Percentiles rank a stretch among this genome's conserved stretches.
Evolutionary conservation across 2,113 vertebrate genomes (phyloP).

Genomic region (Albula glossodonta): DNA sequence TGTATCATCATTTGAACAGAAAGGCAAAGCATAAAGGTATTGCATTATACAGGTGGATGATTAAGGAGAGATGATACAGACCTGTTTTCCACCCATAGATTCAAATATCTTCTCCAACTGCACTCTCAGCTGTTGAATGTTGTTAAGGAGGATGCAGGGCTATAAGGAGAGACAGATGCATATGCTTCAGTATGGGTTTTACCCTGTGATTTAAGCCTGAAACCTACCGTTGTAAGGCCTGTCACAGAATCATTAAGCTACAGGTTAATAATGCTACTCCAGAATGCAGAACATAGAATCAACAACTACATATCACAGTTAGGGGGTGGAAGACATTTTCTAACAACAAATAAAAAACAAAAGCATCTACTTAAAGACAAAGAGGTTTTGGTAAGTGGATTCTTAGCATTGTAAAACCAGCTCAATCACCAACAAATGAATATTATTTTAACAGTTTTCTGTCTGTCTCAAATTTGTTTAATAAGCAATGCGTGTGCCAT

Average conservation of each 20-base stretch:
- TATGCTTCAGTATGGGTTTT: background rate
- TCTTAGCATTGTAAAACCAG: background rate
- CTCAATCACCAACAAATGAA: background rate
- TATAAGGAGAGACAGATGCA: slow-evolving; percentile 50
- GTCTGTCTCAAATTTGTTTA: too few relatives aligned
- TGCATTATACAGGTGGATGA: background rate
- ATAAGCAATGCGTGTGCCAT: too few relatives aligned
- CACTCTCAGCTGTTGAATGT: slow-evolving; percentile 93
- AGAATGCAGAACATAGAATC: background rate
- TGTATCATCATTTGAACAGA: background rate
- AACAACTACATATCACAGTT: background rate
- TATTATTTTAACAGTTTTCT: background rate
- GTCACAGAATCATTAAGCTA: too few relatives aligned
- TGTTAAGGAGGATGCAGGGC: slow-evolving; percentile 96
- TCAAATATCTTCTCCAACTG: slow-evolving; percentile 99
- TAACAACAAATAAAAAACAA: background rate
- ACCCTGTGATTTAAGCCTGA: background rate
- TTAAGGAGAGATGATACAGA: slow-evolving; percentile 41
- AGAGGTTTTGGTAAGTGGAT: background rate
- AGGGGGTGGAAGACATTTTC: background rate
- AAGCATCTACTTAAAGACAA: background rate
- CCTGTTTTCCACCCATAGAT: slow-evolving; percentile 98
- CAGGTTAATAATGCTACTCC: background rate
- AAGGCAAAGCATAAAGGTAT: background rate
- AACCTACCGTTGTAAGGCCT: background rate